These are phyloP conservation scores for Glyphotaelius pellucidus DNA, from an alignment of 2,888 invertebrate species.

Conservation along the genomic window DNA sequence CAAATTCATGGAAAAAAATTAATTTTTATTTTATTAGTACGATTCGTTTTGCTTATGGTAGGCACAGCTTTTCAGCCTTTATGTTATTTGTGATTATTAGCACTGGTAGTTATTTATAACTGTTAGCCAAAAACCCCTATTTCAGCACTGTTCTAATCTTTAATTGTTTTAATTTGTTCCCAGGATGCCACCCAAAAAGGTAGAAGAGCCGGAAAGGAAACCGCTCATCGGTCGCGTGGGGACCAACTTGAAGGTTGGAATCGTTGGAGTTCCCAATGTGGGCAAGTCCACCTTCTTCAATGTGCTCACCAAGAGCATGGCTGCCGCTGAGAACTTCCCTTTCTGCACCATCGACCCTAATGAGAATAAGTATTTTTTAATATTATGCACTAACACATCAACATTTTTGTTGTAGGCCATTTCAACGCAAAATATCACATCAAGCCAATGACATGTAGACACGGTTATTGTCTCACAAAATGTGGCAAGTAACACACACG, in stretches of 20 bases:
- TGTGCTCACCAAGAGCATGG: conserved; percentile 97
- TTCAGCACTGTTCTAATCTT: background rate
- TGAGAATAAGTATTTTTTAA: conserved; percentile 95
- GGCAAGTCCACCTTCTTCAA: conserved; percentile 99
- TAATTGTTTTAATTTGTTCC: background rate
- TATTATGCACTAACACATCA: background rate
- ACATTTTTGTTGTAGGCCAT: background rate
- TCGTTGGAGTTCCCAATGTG: conserved; percentile 97
- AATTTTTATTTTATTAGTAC: too few relatives aligned
- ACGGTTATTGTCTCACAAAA: too few relatives aligned
- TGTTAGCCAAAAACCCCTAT: background rate
- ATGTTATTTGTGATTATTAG: too few relatives aligned
- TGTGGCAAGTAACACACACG: too few relatives aligned
- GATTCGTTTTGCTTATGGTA: too few relatives aligned
- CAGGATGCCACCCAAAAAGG: conserved; percentile 91
- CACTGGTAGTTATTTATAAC: background rate
- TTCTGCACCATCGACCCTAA: conserved; percentile 99
- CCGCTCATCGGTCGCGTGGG: conserved; percentile 96
- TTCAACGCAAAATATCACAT: too few relatives aligned
- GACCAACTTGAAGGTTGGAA: conserved; percentile 97
- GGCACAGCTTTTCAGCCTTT: too few relatives aligned
- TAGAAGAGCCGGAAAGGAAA: conserved; percentile 91
- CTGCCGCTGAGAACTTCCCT: conserved; percentile 98
- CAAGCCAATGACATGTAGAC: too few relatives aligned
- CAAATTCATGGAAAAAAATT: too few relatives aligned